Evolutionary conservation across 2,888 invertebrate species (phyloP), one percentile per base, ranked within the genome.

Genomic region (Acronicta alni): DNA sequence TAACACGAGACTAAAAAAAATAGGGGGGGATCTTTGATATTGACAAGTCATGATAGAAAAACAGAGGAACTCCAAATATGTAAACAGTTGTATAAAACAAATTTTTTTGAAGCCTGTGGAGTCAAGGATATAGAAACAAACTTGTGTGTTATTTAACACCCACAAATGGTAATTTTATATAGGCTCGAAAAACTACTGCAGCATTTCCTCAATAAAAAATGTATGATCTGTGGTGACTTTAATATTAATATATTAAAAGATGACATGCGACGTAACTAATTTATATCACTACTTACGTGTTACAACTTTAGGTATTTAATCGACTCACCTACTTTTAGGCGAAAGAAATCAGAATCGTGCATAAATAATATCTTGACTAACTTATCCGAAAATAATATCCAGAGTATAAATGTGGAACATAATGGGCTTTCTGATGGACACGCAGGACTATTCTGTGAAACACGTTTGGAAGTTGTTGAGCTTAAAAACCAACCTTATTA

Each of bases 1-100:
- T 26, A 43, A 52, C 8, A 43, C 43, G 5, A 43, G 52, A 43
- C 16, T 43, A 18, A 52, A 43, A 52, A 52, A 43, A 37, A 20
- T n/a, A 32, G 52, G 8, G 49, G 49, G n/a, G 49, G 49, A 17
- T 15, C 39, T 17, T 17, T 49, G 30, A 49, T 49, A 12, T 26
- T 49, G 23, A 17, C 39, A 26, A 15, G 12, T n/a, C 39, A 41
- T 30, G 17, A 49, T 23, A 41, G 17, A 41, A 18, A 46, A 17
- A 18, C 18, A 30, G 30, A 44, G 15, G 44, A 44, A 0, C 30
- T 44, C 3, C 26, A 26, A 48, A 38, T 48, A 8, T 48, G 47
- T 23, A 37, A 48, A 23, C 14, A 48, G 14, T n/a, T 48, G 3
- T 48, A 48, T 35, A 48, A 48, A 38, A 38, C 20, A 0, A 15